A percentile compares a stretch with the other conserved stretches of the same genome.
Evolutionary conservation across 2,797 vertebrate species (phyloP).

Genomic region (Anolis apletophallus): DNA sequence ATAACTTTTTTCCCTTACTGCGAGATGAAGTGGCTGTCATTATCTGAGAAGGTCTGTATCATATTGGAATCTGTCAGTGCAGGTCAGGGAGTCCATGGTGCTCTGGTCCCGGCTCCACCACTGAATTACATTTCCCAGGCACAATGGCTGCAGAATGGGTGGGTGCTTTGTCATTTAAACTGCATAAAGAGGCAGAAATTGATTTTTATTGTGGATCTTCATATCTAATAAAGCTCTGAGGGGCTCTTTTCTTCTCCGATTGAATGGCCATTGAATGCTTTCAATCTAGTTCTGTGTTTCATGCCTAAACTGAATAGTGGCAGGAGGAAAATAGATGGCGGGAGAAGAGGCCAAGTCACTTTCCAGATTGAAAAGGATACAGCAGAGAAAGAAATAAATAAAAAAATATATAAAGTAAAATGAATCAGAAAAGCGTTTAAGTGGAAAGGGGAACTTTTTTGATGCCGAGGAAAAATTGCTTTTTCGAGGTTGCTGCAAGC

Average conservation of each 20-base stretch:
- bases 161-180: conserved; percentile 99
- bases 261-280: conserved; percentile 99
- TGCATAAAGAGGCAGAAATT: conserved; percentile 99
- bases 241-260: conserved; percentile 98
- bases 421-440: conserved; percentile 80
- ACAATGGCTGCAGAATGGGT: conserved; percentile 98
- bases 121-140: conserved; percentile 98
- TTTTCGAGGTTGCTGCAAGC: conserved; percentile 51
- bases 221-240: conserved; percentile 99
- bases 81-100: conserved; percentile 93
- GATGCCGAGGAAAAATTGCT: conserved; percentile 71
- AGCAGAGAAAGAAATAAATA: conserved; percentile 83
- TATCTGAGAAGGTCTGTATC: conserved; percentile 99
- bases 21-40: conserved; percentile 99
- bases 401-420: conserved; percentile 81
- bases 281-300: conserved; percentile 99
- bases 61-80: conserved; percentile 98
- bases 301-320: conserved; percentile 98
- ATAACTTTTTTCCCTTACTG: conserved; percentile 89
- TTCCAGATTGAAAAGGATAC: conserved; percentile 87
- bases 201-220: conserved; percentile 99
- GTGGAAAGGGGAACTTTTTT: conserved; percentile 79
- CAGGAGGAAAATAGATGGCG: conserved; percentile 87
- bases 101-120: conserved; percentile 91
- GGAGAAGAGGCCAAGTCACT: conserved; percentile 86